These are phyloP conservation scores for Hoplostethus atlanticus DNA, from an alignment of 2,797 vertebrate species.

Conservation along the genomic window DNA sequence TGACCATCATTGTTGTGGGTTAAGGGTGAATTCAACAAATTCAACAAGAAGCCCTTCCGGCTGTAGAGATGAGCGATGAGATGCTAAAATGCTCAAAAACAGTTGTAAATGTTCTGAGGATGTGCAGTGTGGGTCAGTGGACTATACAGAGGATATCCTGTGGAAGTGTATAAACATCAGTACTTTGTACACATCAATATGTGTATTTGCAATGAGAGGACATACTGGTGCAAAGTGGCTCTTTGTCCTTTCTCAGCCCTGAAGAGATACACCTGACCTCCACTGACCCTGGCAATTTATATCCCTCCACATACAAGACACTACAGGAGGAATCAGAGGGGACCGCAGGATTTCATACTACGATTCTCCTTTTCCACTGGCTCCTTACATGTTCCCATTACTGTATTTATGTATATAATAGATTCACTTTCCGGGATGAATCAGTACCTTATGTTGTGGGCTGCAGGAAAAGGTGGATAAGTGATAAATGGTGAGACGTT, in stretches of 20 bases:
- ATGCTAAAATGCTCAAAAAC: not conserved
- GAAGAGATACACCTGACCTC: constrained; percentile 29
- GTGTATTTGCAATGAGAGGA: not conserved
- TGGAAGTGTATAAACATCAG: not conserved
- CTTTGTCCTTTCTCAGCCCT: constrained; percentile 17
- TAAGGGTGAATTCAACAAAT: not conserved
- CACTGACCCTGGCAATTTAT: constrained; percentile 18
- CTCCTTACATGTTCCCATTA: not conserved
- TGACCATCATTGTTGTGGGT: not conserved
- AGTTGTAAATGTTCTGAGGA: not conserved
- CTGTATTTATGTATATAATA: not conserved
- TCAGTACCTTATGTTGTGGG: not conserved
- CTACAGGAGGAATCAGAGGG: constrained; percentile 15
- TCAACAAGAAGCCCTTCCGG: not conserved
- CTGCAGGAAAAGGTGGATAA: too few relatives aligned
- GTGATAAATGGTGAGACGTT: not conserved
- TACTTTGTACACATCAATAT: not conserved
- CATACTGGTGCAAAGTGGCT: not conserved
- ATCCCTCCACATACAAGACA: constrained; percentile 24
- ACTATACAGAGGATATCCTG: not conserved
- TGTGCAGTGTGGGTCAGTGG: not conserved
- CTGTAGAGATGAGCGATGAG: not conserved
- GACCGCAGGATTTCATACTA: constrained; percentile 14
- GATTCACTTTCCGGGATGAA: not conserved
- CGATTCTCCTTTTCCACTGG: constrained; percentile 9